Evolutionary conservation across 2,888 invertebrate species (phyloP), one percentile per base, ranked within the genome.

Genomic region (Amitus sp.): DNA sequence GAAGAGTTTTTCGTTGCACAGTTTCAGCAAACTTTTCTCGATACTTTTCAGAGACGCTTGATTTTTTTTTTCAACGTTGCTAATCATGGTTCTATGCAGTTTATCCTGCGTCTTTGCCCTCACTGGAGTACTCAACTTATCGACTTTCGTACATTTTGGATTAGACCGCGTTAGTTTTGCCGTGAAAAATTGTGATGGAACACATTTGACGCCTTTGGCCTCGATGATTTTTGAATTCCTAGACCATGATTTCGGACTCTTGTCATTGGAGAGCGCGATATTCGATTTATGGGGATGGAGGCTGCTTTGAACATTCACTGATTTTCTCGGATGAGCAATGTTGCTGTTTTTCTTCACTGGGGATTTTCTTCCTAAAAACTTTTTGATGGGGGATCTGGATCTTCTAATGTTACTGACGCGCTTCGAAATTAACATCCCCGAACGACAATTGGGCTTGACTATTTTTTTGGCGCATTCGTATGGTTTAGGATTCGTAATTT

Each of bases 381-480:
- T 73, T 50, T 80, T 82, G 0, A 72, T 51, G 1, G 80, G 80
- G 7, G 82, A 82, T 59, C 67, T 79, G 3, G 80, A 70, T 66
- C 79, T 74, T 2, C 59, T 49, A 60, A 63, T 75, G 0, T 45
- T 58, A 0, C 33, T 18, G 2, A 50, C 42, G 4, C 37, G 48
- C 47, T 60, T 66, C 2, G 58, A 37, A 6, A 55, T 50, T 18
- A 57, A 28, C 9, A 55, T 34, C 13, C 52, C 46, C 6, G 61
- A 39, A 37, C 55, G 49, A 39, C 48, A 48, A 23, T 30, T 45
- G 2, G 42, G 1, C 12, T 51, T 40, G 46, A 12, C 15, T 33
- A 20, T 45, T 46, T 46, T 6, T 45, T 37, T 12, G 30, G 9
- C n/a, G 30, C 30, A n/a, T 50, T 49, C 27, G 9, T 15, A n/a